Evolutionary conservation across 2,797 vertebrate species (phyloP).

Genomic region (Enteromius fasciolatus): DNA sequence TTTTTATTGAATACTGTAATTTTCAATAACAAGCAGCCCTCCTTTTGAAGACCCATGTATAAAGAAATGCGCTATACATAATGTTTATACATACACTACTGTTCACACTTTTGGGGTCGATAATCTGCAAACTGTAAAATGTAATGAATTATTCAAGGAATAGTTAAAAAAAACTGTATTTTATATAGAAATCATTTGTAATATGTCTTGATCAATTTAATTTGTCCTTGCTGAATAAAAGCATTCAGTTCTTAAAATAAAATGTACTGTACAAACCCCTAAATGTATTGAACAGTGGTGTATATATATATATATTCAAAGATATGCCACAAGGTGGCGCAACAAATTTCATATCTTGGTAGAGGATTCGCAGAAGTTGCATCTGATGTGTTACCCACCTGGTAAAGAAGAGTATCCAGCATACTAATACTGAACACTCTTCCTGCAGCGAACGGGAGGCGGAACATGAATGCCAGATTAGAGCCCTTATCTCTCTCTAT

Average conservation of each 20-base stretch:
- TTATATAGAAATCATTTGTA: not conserved
- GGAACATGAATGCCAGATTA: constrained; percentile 98
- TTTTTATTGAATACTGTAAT: too few relatives aligned
- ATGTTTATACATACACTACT: too few relatives aligned
- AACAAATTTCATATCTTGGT: not conserved
- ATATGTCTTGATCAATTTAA: not conserved
- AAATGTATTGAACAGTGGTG: not conserved
- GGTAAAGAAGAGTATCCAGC: constrained; percentile 95
- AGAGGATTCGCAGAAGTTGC: not conserved
- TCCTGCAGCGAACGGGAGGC: constrained; percentile 94
- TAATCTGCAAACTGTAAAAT: not conserved
- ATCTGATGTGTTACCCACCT: constrained; percentile 77
- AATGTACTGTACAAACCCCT: not conserved
- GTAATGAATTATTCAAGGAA: not conserved
- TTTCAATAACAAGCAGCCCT: not conserved
- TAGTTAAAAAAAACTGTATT: not conserved
- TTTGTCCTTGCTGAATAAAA: not conserved
- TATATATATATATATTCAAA: not conserved
- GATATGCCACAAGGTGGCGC: not conserved
- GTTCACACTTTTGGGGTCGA: constrained; percentile 3
- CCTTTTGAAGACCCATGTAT: too few relatives aligned
- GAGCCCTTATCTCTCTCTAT: constrained; percentile 96
- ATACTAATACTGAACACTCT: constrained; percentile 98
- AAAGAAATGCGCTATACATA: not conserved
- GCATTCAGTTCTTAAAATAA: not conserved